Conservation (phyloP, 1,140 invertebrate genomes). For the Caenorhabditis latens region DNA sequence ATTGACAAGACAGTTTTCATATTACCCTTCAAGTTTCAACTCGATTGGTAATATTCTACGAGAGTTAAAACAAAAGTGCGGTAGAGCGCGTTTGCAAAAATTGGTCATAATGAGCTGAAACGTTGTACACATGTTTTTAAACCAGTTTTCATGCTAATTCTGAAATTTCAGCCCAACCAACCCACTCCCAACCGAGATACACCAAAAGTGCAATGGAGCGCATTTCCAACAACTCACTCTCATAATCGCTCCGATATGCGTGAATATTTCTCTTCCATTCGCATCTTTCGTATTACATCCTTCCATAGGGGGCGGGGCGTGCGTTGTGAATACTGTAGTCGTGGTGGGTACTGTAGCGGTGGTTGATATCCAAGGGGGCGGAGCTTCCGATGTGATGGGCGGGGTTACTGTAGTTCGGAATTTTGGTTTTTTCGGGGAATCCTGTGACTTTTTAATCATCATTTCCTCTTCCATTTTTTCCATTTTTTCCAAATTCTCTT, state of each 20-base stretch:
- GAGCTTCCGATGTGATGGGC: conserved; percentile 48
- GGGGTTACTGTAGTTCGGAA: conserved; percentile 42
- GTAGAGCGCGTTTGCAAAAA: not conserved
- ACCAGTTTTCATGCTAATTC: not conserved
- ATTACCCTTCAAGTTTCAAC: not conserved
- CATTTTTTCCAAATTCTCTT: conserved; percentile 15
- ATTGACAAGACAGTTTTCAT: not conserved
- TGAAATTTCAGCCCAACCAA: too few species aligned
- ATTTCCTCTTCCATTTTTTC: conserved; percentile 49
- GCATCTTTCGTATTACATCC: conserved; percentile 63
- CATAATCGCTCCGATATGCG: conserved; percentile 61
- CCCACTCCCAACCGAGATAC: not conserved
- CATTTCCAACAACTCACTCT: conserved; percentile 23
- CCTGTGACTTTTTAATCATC: not conserved
- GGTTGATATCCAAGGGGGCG: conserved; percentile 51
- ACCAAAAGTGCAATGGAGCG: not conserved
- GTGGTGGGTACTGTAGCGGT: conserved; percentile 46
- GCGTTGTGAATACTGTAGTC: conserved; percentile 59
- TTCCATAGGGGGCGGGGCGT: conserved; percentile 62
- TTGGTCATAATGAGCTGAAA: not conserved
- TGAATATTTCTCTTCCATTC: conserved; percentile 61
- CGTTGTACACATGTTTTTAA: not conserved
- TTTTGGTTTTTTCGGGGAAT: conserved; percentile 33
- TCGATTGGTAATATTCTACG: not conserved
- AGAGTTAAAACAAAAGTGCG: not conserved